Evolutionary conservation across 1,140 invertebrate genomes (phyloP).

Genomic region (Achatina immaculata): DNA sequence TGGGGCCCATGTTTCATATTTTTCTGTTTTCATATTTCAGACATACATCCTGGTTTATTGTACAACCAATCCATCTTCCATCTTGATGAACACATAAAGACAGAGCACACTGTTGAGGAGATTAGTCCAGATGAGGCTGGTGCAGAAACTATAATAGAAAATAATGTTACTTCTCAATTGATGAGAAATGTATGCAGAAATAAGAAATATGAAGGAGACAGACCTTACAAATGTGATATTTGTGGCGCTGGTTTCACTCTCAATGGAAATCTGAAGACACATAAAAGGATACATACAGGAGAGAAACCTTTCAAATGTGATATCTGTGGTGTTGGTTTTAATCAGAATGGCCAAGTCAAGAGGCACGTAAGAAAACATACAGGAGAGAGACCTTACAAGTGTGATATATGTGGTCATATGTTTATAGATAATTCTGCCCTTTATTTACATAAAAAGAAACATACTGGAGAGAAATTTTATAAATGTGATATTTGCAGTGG

Average conservation of each 20-base stretch:
- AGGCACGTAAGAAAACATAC: background rate
- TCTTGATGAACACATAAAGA: too few species aligned
- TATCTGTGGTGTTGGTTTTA: background rate
- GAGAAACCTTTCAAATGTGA: constrained; percentile 25
- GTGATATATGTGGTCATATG: background rate
- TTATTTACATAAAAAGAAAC: background rate
- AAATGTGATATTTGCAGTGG: background rate
- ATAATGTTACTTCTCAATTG: too few species aligned
- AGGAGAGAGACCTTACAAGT: constrained; percentile 20
- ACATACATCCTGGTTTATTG: too few species aligned
- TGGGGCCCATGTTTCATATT: too few species aligned
- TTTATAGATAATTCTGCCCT: background rate
- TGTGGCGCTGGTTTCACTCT: constrained; percentile 1
- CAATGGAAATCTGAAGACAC: constrained; percentile 1
- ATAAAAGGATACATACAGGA: constrained; percentile 4
- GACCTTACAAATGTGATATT: background rate
- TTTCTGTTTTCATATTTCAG: too few species aligned
- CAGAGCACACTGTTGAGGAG: too few species aligned
- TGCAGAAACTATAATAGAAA: too few species aligned
- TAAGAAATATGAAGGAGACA: background rate
- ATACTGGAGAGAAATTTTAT: constrained; percentile 7
- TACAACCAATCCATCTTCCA: too few species aligned
- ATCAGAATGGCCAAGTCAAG: background rate
- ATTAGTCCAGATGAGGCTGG: too few species aligned
- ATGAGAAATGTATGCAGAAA: too few species aligned